phyloP scores from a whole-genome alignment of 2,888 invertebrate species.

The Acleris emargana region DNA sequence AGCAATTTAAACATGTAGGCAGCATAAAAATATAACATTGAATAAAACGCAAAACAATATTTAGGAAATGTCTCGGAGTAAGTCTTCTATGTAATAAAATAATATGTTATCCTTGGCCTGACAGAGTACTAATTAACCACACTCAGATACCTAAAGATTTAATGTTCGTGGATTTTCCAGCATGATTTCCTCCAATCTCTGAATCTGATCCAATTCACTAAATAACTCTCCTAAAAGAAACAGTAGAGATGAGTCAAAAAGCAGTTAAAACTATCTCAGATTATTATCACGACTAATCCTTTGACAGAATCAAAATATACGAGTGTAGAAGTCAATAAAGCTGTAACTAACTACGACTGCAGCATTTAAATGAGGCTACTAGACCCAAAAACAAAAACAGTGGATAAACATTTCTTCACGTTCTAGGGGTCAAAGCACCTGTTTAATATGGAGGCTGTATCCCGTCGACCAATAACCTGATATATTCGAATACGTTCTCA shows the following conservation, averaged over 20 bases:
- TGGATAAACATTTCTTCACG: conserved; percentile 62
- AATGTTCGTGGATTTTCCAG: too few relatives aligned
- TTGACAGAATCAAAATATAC: conserved; percentile 21
- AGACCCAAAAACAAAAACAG: conserved; percentile 31
- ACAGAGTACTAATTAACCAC: too few relatives aligned
- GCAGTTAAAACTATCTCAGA: conserved; percentile 7
- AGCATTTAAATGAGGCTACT: conserved; percentile 28
- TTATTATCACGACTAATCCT: conserved; percentile 14
- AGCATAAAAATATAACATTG: too few relatives aligned
- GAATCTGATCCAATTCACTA: not conserved
- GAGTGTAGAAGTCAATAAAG: conserved; percentile 19
- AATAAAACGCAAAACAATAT: too few relatives aligned
- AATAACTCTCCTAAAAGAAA: not conserved
- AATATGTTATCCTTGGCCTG: too few relatives aligned
- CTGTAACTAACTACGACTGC: conserved; percentile 19
- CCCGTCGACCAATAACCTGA: conserved; percentile 62
- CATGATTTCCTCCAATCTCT: not conserved
- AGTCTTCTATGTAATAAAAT: too few relatives aligned
- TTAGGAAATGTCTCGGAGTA: too few relatives aligned
- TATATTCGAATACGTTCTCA: conserved; percentile 59
- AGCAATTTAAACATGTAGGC: too few relatives aligned
- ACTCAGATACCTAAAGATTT: too few relatives aligned
- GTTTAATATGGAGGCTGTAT: conserved; percentile 66
- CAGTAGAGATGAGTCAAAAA: not conserved
- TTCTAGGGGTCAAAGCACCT: conserved; percentile 67